Evolutionary conservation across 2,113 vertebrate species (phyloP).

Genomic region (Micronycteris hirsuta): DNA sequence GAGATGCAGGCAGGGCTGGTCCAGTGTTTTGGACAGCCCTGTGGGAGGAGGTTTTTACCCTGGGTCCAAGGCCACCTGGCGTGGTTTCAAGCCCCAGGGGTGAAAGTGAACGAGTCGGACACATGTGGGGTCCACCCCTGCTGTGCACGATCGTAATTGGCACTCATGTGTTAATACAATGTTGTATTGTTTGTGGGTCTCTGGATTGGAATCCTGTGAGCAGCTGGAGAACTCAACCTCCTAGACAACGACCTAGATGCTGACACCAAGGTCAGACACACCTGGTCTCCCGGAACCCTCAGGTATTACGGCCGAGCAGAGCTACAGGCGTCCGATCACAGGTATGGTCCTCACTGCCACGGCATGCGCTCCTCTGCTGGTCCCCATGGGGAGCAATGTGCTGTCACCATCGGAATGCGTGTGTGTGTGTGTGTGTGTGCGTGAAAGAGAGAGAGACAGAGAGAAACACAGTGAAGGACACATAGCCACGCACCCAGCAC

Average conservation of each 20-base stretch:
- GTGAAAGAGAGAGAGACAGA: no score
- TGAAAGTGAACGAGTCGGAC: not conserved
- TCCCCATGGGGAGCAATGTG: accelerated
- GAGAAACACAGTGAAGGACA: not conserved
- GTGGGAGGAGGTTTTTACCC: not conserved
- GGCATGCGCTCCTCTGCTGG: accelerated
- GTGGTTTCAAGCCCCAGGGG: not conserved
- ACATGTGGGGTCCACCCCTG: accelerated
- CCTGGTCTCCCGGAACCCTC: slow-evolving; percentile 84
- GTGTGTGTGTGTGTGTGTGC: no score
- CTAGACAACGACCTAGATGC: slow-evolving; percentile 76
- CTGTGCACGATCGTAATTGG: accelerated
- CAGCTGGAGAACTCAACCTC: slow-evolving; percentile 83
- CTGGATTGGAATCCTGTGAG: not conserved
- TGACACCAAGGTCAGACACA: slow-evolving; percentile 73
- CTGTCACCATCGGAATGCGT: accelerated
- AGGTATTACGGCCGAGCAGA: slow-evolving; percentile 86
- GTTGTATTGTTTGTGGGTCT: slow-evolving; percentile 43
- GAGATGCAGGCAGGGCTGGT: accelerated
- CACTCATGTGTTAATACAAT: accelerated
- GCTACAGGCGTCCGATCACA: slow-evolving; percentile 86
- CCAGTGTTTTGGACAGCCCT: not conserved
- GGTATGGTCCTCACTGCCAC: slow-evolving; percentile 54
- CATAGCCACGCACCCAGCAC: not conserved
- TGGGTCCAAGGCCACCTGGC: not conserved